phyloP scores from a whole-genome alignment of 1,140 invertebrate species.

The Tetramorium parvispinum region DNA sequence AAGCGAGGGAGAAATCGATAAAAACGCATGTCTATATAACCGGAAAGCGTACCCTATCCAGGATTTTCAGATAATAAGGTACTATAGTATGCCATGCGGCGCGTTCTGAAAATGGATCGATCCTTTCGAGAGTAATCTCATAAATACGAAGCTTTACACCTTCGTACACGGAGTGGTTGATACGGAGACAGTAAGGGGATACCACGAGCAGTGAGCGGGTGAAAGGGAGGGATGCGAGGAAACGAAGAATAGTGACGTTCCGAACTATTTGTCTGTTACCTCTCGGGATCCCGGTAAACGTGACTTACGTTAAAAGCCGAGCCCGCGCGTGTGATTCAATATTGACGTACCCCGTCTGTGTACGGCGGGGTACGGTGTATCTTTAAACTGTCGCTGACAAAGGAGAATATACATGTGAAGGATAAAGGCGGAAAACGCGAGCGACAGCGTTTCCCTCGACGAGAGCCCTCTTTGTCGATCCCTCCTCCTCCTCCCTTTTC shows the following conservation, averaged over 20 bases:
- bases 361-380: conserved; percentile 4
- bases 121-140: conserved; percentile 69
- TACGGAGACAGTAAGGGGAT: conserved; percentile 30
- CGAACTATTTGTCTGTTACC: conserved; percentile 53
- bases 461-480: conserved; percentile 29
- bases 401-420: conserved; percentile 50
- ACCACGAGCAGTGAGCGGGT: not conserved
- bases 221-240: not conserved
- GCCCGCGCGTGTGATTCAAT: conserved; percentile 36
- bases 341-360: conserved; percentile 28
- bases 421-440: conserved; percentile 23
- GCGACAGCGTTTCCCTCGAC: conserved; percentile 7
- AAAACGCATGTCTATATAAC: conserved; percentile 58
- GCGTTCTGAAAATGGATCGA: conserved; percentile 67
- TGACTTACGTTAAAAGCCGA: conserved; percentile 53
- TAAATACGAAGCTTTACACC: conserved; percentile 66
- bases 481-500: not conserved
- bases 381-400: conserved; percentile 58
- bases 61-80: conserved; percentile 72
- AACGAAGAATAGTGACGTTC: conserved; percentile 44
- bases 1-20: not conserved
- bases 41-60: conserved; percentile 43
- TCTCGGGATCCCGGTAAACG: conserved; percentile 23
- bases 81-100: conserved; percentile 59
- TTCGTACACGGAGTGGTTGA: conserved; percentile 27